phyloP scores from a whole-genome alignment of 2,888 invertebrate species.

The Eupithecia subfuscata region DNA sequence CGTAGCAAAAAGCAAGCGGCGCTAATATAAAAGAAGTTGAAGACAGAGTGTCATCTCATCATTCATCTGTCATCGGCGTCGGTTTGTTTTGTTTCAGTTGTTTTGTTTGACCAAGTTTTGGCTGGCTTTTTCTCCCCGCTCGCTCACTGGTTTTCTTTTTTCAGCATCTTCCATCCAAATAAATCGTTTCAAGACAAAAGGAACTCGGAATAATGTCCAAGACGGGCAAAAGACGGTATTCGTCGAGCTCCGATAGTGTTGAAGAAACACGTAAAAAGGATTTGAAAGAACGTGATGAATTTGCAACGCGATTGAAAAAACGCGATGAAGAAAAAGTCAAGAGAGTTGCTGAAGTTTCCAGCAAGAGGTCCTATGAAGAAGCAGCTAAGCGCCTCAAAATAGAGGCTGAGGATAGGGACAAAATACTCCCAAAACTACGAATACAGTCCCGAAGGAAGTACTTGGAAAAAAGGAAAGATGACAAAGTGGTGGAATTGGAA shows the following conservation, averaged over 20 bases:
- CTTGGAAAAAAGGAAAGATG: constrained; percentile 97
- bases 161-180: not conserved
- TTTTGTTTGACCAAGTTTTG: not conserved
- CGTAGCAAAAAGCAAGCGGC: no score
- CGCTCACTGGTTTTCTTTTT: not conserved
- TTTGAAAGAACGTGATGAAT: constrained; percentile 96
- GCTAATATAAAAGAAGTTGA: no score
- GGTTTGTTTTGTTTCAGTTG: not conserved
- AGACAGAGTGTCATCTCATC: no score
- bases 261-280: constrained; percentile 93
- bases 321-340: constrained; percentile 95
- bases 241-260: constrained; percentile 87
- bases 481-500: constrained; percentile 97
- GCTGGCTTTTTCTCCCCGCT: no score
- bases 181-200: not conserved
- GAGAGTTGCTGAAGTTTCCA: constrained; percentile 88
- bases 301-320: constrained; percentile 93
- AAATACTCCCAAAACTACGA: constrained; percentile 93
- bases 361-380: constrained; percentile 90
- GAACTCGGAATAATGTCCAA: constrained; percentile 63
- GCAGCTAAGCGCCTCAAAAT: constrained; percentile 95
- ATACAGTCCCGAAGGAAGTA: constrained; percentile 97
- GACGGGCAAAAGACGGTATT: constrained; percentile 75
- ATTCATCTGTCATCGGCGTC: no score
- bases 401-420: constrained; percentile 93